Evolutionary conservation across 2,113 vertebrate species (phyloP).

Genomic region (Coturnix japonica): DNA sequence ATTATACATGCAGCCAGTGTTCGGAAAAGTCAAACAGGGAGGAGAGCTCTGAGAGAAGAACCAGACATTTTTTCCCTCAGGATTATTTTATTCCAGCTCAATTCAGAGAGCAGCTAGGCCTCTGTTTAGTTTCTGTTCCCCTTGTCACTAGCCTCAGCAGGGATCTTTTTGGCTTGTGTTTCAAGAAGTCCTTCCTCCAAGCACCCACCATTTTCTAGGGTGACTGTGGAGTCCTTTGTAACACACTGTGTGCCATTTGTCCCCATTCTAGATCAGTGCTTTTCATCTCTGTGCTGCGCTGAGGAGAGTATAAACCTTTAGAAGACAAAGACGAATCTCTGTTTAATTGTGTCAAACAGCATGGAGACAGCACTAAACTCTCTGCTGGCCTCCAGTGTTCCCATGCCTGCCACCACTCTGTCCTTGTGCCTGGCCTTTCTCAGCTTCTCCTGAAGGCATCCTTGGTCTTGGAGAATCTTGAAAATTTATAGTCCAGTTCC

Average conservation of each 20-base stretch:
- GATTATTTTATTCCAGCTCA: neutral
- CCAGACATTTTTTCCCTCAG: neutral
- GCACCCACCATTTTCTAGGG: neutral
- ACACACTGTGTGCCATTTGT: neutral
- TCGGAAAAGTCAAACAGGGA: neutral
- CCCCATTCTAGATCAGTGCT: neutral
- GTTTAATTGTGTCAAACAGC: neutral
- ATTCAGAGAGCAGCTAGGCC: neutral
- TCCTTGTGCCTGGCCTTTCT: neutral
- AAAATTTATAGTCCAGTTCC: neutral
- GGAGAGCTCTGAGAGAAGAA: neutral
- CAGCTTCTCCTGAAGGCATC: neutral
- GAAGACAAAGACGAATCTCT: neutral
- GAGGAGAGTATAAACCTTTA: neutral
- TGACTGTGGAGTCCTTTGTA: accelerated
- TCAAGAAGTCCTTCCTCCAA: neutral
- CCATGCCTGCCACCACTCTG: neutral
- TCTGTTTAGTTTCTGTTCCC: neutral
- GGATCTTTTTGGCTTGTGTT: neutral
- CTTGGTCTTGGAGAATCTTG: neutral
- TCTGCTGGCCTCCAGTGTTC: neutral
- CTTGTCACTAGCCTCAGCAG: neutral
- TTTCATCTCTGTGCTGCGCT: neutral
- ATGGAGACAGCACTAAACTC: neutral
- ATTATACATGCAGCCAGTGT: neutral